phyloP scores from a whole-genome alignment of 2,888 invertebrate genomes.

The Nymphalis polychloros region DNA sequence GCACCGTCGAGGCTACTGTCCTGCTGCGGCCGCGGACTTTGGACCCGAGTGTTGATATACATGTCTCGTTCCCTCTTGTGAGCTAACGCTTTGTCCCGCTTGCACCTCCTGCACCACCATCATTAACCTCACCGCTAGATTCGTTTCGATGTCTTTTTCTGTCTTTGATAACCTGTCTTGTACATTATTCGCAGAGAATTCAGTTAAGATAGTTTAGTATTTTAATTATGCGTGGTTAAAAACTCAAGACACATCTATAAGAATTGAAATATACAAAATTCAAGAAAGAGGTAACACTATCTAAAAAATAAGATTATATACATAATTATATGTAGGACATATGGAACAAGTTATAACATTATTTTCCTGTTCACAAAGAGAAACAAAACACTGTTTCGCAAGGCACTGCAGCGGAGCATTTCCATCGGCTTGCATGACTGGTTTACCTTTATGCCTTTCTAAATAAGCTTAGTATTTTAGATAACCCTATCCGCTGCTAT shows the following conservation, averaged over 20 bases:
- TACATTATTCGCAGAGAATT: constrained; percentile 17
- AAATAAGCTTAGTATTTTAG: constrained; percentile 33
- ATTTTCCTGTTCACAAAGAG: constrained; percentile 32
- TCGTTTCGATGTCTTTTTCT: constrained; percentile 63
- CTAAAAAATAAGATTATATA: too few relatives aligned
- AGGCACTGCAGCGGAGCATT: constrained; percentile 29
- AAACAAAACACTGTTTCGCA: constrained; percentile 37
- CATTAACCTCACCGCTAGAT: constrained; percentile 60
- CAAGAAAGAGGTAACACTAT: not conserved
- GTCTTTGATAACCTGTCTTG: constrained; percentile 43
- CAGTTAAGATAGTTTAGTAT: not conserved
- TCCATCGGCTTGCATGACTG: constrained; percentile 34
- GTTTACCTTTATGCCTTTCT: constrained; percentile 40
- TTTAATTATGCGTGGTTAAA: not conserved
- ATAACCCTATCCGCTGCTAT: constrained; percentile 28
- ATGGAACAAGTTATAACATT: constrained; percentile 14
- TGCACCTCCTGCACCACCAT: constrained; percentile 55
- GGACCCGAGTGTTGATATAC: constrained; percentile 69
- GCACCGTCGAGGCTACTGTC: constrained; percentile 63
- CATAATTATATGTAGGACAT: not conserved
- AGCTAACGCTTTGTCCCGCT: constrained; percentile 45
- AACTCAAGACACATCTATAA: not conserved
- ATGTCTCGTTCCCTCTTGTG: constrained; percentile 62
- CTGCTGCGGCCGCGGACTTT: constrained; percentile 69
- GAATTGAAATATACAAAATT: too few relatives aligned